Base-by-base conservation (phyloP, 2,113 vertebrate genomes). In the Bujurquina vittata region DNA sequence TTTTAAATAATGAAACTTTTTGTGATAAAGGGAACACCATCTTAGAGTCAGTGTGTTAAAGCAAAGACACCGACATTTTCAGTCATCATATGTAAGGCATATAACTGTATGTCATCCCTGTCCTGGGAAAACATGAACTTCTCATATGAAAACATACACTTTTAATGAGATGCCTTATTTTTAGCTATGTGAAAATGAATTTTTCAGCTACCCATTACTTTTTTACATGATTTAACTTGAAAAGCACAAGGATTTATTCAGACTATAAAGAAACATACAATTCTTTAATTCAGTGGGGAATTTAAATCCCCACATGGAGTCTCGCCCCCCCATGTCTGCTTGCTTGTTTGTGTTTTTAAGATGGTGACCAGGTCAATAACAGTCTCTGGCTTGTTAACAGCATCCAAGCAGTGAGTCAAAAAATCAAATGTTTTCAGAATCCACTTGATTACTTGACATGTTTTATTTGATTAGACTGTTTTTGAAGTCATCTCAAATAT, bases 31-130 rank as follows among this genome's bases (percentile, higher is more conserved):
- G 15, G 22, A 67, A 46, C 14, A 46, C 37, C 4, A 15, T 7
- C 5, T 12, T 11, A 18, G 18, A 1, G 0, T 46, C 22, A 46
- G 40, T 67, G 37, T 10, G 40, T 46, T 67, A 10, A 67, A 67
- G 63, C 7, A 65, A 67, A 23, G 8, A 14, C 5, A 67, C 14
- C 1, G 63, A 67, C 18, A 67, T 1, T 67, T 67, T 0, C 37
- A 46, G 14, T 67, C 8, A 67, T 46, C 1, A 23, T 7, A 69
- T 49, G 9, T 69, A 43, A 69, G 46, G 23, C 65, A 49, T 49
- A 69, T 0, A 0, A 20, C 65, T 0, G 5, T 0, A 49, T 4
- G 43, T 69, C 43, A 18, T 29, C 15, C 65, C 15, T 0, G 5
- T 12, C 43, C 43, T 23, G 23, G 23, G 43, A 69, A 49, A 69